Evolutionary conservation across 2,797 vertebrate genomes (phyloP), one percentile per base, ranked within the genome.

Genomic region (Fratercula arctica): DNA sequence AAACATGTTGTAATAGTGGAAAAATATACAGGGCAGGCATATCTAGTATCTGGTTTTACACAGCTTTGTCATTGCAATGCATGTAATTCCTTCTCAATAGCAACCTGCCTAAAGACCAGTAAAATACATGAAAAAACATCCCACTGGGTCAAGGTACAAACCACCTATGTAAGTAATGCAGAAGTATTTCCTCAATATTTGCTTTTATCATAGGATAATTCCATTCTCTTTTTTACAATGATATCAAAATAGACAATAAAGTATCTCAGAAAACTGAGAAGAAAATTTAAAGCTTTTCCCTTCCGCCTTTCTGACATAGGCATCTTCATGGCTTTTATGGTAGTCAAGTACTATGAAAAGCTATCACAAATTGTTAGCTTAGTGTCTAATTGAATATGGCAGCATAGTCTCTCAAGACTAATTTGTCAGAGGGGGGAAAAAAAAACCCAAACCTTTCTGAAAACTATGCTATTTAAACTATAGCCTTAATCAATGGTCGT

Each of bases 161-260:
- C 6, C 2, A 1, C 23, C 56, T 37, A 3, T 10, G 13, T 11
- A 7, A 35, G 21, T 28, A 59, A 46, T 3, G 2, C 9, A 26
- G 23, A 15, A 48, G 10, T n/a, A 59, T 3, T 88, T 21, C 3
- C 24, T 41, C 61, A 50, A 8, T 48, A 81, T 11, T 41, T 60
- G 7, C 5, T 64, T 54, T 61, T 51, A 51, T 39, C 26, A 31
- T 12, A 54, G 20, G 16, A 29, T 20, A 77, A 66, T 19, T 43
- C 10, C 13, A 10, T 35, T 61, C 16, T n/a, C 3, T 18, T 75
- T 74, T 85, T 45, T 18, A 70, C 28, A 46, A 13, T 1, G 3
- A 6, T 39, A 50, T 43, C 33, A 63, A 90, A 63, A 74, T 3
- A 45, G 37, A 64, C 6, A 45, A 9, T 5, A 31, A 75, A n/a